phyloP scores from a whole-genome alignment of 2,888 invertebrate species.

The Ectemnius continuus region DNA sequence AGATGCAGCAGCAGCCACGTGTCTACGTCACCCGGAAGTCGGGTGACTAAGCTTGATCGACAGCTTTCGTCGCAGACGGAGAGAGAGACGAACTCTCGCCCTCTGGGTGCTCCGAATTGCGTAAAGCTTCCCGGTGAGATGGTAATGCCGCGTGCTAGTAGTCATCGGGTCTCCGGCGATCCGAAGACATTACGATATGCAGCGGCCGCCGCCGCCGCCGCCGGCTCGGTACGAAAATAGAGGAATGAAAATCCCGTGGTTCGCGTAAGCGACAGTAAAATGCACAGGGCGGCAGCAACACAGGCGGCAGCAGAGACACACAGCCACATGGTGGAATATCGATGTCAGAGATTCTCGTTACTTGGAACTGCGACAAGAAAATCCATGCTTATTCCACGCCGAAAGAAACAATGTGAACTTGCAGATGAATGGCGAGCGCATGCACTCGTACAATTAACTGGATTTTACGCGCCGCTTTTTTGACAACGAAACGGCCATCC shows the following conservation, averaged over 20 bases:
- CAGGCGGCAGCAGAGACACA: too few relatives aligned
- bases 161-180: slow-evolving; percentile 25
- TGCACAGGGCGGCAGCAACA: slow-evolving; percentile 11
- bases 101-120: too few relatives aligned
- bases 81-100: background rate
- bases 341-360: slow-evolving; percentile 22
- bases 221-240: slow-evolving; percentile 66
- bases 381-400: background rate
- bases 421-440: too few relatives aligned
- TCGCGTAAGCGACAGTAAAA: slow-evolving; percentile 67
- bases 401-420: slow-evolving; percentile 17
- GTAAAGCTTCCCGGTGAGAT: too few relatives aligned
- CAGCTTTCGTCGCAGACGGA: background rate
- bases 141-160: slow-evolving; percentile 15
- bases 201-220: too few relatives aligned
- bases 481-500: too few relatives aligned
- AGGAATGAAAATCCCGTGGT: slow-evolving; percentile 63
- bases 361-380: slow-evolving; percentile 41
- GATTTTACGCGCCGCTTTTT: too few relatives aligned
- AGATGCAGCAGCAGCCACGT: too few relatives aligned
- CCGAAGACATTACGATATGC: slow-evolving; percentile 32
- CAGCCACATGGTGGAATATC: slow-evolving; percentile 35
- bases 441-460: too few relatives aligned
- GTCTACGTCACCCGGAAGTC: too few relatives aligned
- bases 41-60: too few relatives aligned